Percentiles rank a stretch among this genome's conserved stretches.
These are phyloP conservation scores for Phyllostomus discolor DNA, from an alignment of 2,113 vertebrate genomes.

Conservation along the genomic window DNA sequence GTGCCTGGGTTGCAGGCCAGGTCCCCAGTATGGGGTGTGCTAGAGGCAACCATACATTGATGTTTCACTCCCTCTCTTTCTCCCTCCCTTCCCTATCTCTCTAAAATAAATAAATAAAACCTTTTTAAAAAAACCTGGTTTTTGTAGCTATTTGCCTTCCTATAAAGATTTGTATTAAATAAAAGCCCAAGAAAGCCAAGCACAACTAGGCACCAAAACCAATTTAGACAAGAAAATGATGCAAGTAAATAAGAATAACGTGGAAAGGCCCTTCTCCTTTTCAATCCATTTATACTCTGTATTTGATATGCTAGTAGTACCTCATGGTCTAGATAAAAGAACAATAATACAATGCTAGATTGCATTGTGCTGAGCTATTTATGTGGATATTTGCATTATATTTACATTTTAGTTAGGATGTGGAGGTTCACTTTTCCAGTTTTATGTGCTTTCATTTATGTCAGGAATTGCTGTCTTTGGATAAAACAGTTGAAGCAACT, in stretches of 20 bases:
- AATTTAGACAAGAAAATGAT: not conserved
- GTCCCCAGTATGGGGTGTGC: too few species aligned
- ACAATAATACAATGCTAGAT: not conserved
- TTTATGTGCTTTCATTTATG: constrained; percentile 17
- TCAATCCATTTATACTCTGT: not conserved
- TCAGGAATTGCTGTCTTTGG: constrained; percentile 6
- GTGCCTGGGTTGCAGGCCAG: too few species aligned
- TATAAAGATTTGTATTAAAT: constrained; percentile 30
- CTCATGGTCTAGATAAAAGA: not conserved
- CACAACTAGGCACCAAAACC: constrained; percentile 5
- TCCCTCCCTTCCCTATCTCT: too few species aligned
- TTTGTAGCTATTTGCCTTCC: constrained; percentile 31
- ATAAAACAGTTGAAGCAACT: not conserved
- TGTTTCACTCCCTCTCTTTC: too few species aligned
- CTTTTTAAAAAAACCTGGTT: not conserved
- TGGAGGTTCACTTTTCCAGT: constrained; percentile 5
- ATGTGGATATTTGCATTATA: constrained; percentile 17
- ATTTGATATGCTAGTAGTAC: not conserved
- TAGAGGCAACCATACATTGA: too few species aligned
- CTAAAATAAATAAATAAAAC: too few species aligned
- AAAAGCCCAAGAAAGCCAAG: constrained; percentile 19
- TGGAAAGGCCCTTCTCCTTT: not conserved
- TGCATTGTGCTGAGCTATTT: not conserved
- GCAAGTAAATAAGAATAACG: not conserved
- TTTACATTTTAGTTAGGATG: constrained; percentile 30